These are phyloP conservation scores for Aldabrachelys gigantea DNA, from an alignment of 2,113 vertebrate genomes.

Conservation along the genomic window DNA sequence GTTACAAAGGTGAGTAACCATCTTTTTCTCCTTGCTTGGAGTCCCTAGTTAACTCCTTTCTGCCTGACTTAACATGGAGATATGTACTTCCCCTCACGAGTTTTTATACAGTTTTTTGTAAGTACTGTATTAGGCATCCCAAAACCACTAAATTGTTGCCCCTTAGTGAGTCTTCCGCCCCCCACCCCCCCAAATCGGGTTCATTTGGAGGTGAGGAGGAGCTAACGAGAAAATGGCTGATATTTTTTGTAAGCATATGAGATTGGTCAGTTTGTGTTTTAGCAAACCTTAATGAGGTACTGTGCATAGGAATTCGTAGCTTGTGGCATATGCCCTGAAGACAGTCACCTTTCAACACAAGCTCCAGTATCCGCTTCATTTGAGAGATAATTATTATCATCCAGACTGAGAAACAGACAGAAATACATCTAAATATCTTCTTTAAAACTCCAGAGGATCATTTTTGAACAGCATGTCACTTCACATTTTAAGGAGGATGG, in stretches of 20 bases:
- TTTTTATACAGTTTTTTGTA: background rate
- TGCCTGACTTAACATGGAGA: background rate
- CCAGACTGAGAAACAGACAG: background rate
- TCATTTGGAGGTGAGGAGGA: background rate
- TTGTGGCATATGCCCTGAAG: background rate
- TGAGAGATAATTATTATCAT: background rate
- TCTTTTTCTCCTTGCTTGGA: background rate
- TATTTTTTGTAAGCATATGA: background rate
- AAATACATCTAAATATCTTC: background rate
- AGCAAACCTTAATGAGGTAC: background rate
- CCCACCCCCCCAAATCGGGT: fast-evolving
- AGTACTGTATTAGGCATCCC: background rate
- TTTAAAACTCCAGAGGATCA: too few relatives aligned
- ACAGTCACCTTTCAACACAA: background rate
- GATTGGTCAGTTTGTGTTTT: background rate
- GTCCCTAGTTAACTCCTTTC: background rate
- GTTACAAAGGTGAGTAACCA: too few relatives aligned
- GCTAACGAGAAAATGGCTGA: background rate
- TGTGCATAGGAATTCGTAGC: background rate
- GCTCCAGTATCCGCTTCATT: background rate
- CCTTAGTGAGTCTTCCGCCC: background rate
- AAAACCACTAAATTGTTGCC: background rate
- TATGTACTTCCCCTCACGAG: background rate
- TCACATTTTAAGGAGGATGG: background rate
- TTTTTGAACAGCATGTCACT: background rate